phyloP scores from a whole-genome alignment of 2,888 invertebrate species.

The Acrocyrtus sp. region DNA sequence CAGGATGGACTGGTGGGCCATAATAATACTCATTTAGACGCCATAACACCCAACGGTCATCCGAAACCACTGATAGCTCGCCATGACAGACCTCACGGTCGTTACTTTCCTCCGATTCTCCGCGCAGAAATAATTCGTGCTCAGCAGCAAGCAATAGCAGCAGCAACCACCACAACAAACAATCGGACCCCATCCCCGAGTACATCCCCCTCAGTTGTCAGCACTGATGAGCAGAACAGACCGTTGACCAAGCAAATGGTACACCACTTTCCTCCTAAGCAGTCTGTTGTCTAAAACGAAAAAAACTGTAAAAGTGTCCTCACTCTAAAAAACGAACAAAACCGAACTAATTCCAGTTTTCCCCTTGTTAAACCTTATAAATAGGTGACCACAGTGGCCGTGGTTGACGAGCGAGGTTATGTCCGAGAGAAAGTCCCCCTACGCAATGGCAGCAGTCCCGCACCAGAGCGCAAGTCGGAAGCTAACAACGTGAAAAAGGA shows the following conservation, averaged over 20 bases:
- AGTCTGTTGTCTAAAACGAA: neutral
- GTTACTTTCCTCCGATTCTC: slow-evolving; percentile 23
- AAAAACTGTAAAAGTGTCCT: neutral
- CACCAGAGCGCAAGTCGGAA: slow-evolving; percentile 18
- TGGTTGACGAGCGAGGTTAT: slow-evolving; percentile 34
- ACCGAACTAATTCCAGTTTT: neutral
- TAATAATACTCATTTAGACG: slow-evolving; percentile 24
- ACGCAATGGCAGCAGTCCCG: slow-evolving; percentile 38
- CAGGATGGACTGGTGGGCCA: slow-evolving; percentile 15
- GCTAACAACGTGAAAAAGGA: slow-evolving; percentile 8
- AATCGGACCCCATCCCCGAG: slow-evolving; percentile 41
- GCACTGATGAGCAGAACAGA: slow-evolving; percentile 34
- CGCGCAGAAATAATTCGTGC: slow-evolving; percentile 29
- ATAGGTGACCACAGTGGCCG: slow-evolving; percentile 44
- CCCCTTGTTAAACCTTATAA: neutral
- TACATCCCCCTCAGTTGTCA: slow-evolving; percentile 37
- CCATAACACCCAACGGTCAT: neutral
- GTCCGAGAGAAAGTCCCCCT: slow-evolving; percentile 35
- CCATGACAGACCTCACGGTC: slow-evolving; percentile 27
- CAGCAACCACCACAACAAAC: neutral
- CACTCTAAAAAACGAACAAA: neutral
- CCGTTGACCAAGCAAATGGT: slow-evolving; percentile 40
- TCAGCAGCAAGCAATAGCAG: slow-evolving; percentile 13
- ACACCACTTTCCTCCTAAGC: neutral
- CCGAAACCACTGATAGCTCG: neutral